Evolutionary conservation across 2,888 invertebrate genomes (phyloP).

Genomic region (Cheilosia soror): DNA sequence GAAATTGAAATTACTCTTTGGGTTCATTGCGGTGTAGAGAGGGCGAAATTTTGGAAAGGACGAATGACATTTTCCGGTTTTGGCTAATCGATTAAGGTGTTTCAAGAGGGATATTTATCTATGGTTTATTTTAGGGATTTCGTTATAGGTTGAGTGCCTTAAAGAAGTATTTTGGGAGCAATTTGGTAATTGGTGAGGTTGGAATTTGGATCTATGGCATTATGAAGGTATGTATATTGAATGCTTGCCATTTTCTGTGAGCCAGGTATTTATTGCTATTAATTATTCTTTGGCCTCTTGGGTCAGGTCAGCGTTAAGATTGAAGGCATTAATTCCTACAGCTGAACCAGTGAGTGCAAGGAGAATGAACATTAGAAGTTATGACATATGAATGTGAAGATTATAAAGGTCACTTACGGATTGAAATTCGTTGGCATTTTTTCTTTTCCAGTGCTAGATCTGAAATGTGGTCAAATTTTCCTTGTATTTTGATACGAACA

Average conservation of each 20-base stretch:
- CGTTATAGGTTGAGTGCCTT: constrained; percentile 31
- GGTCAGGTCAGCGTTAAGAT: not conserved
- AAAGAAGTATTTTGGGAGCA: constrained; percentile 49
- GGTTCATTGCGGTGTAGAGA: constrained; percentile 21
- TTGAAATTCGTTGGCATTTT: no score
- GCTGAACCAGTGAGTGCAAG: no score
- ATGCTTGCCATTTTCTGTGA: constrained; percentile 14
- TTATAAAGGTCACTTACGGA: no score
- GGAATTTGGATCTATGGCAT: constrained; percentile 7
- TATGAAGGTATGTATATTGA: not conserved
- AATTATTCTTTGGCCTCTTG: constrained; percentile 29
- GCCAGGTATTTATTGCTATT: constrained; percentile 25
- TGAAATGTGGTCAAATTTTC: no score
- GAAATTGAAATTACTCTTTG: constrained; percentile 70
- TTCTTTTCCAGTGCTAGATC: no score
- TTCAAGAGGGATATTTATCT: constrained; percentile 55
- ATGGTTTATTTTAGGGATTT: constrained; percentile 41
- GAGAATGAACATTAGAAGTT: no score
- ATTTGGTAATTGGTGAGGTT: constrained; percentile 56
- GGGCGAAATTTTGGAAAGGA: not conserved
- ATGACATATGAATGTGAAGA: no score
- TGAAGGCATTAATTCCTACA: not conserved
- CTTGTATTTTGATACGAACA: no score
- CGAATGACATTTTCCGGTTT: constrained; percentile 55
- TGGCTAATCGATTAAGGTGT: constrained; percentile 63